A percentile compares a stretch with the other conserved stretches of the same genome.
phyloP scores from a whole-genome alignment of 2,113 vertebrate genomes.

The Eurypyga helias region DNA sequence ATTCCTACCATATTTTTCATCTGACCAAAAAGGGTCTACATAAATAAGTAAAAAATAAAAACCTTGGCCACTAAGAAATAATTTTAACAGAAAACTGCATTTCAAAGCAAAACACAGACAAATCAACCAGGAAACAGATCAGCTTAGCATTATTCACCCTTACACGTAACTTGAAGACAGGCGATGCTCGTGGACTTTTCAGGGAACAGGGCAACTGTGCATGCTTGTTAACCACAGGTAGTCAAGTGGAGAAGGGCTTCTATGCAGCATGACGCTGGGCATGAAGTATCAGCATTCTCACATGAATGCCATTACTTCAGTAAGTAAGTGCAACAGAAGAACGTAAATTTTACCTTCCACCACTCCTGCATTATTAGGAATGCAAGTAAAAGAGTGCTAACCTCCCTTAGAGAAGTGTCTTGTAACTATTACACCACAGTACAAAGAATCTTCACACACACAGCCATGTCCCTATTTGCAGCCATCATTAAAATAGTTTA shows the following conservation, averaged over 20 bases:
- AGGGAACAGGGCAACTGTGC: background rate
- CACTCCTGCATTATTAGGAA: background rate
- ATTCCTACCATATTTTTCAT: background rate
- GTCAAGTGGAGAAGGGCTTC: background rate
- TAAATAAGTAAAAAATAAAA: background rate
- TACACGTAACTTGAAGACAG: rapidly evolving
- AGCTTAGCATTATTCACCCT: background rate
- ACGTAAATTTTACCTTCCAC: background rate
- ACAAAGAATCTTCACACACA: background rate
- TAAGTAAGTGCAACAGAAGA: background rate
- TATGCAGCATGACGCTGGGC: background rate
- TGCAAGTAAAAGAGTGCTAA: background rate
- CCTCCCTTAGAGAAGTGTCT: background rate
- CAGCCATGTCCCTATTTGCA: background rate
- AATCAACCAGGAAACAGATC: background rate
- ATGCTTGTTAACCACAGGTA: background rate
- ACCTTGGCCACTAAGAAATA: background rate
- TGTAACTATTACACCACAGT: background rate
- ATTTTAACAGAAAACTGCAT: background rate
- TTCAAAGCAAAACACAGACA: background rate
- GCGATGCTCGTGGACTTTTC: background rate
- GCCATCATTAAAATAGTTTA: background rate
- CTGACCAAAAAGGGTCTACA: background rate
- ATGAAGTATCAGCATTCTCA: background rate
- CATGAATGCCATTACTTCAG: background rate